Percentiles rank a stretch among this genome's conserved stretches.
phyloP scores from a whole-genome alignment of 2,888 invertebrate genomes.

The Matsumyia berberina region DNA sequence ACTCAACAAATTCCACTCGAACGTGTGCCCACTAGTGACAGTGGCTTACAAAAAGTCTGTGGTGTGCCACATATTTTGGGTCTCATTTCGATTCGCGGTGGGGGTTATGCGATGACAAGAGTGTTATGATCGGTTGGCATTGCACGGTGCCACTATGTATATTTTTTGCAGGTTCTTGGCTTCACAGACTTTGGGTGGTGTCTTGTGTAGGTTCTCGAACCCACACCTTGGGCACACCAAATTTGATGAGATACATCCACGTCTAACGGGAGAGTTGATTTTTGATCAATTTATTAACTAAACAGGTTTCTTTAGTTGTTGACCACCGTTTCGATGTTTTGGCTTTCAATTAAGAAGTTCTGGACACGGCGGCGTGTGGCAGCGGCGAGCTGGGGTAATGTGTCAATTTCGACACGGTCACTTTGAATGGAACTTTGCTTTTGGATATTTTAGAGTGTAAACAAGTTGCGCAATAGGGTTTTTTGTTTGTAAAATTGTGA shows the following conservation, averaged over 20 bases:
- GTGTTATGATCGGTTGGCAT: constrained; percentile 54
- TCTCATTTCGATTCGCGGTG: constrained; percentile 8
- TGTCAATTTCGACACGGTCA: constrained; percentile 29
- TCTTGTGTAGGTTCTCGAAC: constrained; percentile 50
- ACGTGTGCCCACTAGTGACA: constrained; percentile 21
- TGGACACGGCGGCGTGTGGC: constrained; percentile 13
- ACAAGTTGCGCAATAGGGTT: constrained; percentile 40
- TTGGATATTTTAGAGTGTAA: constrained; percentile 18
- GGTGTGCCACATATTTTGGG: constrained; percentile 42
- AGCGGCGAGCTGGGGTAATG: constrained; percentile 2
- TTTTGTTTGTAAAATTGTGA: background rate
- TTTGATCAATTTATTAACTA: constrained; percentile 46
- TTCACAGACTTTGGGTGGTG: constrained; percentile 19
- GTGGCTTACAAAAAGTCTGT: constrained; percentile 48
- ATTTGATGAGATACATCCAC: constrained; percentile 38
- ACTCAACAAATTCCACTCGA: constrained; percentile 43
- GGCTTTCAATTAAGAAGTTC: constrained; percentile 42
- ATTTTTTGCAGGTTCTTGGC: constrained; percentile 47
- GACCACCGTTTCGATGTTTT: constrained; percentile 44
- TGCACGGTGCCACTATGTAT: constrained; percentile 29
- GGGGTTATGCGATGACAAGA: constrained; percentile 53
- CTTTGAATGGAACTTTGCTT: constrained; percentile 8
- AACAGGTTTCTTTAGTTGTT: constrained; percentile 53
- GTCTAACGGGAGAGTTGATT: constrained; percentile 57
- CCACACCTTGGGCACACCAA: constrained; percentile 14